Evolutionary conservation across 1,140 invertebrate genomes (phyloP), one percentile per base, ranked within the genome.

Genomic region (Musca domestica): DNA sequence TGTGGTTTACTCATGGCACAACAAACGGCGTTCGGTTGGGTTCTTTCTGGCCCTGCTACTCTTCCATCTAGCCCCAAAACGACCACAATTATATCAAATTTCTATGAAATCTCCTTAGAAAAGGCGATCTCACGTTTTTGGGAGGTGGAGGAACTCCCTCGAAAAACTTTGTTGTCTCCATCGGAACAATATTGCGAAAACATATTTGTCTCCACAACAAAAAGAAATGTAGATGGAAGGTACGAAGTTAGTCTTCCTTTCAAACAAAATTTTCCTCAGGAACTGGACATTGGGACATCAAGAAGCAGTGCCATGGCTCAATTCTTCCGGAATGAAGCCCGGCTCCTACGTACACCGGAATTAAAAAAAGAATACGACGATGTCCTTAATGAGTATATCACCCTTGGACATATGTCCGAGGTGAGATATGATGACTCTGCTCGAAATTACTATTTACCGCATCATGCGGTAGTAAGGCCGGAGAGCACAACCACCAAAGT

Each of bases 401-500:
- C 15, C 12, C 22, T 61, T 9, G 56, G 56, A 5, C 56, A 61
- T 61, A 61, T 61, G 56, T 20, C 22, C 14, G 7, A 27, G 30
- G 56, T 27, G 1, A 5, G n/a, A 41, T 23, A 12, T 17, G 23
- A 61, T 6, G n/a, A 30, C 27, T 17, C 30, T 0, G n/a, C 23
- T 61, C 3, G 3, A 4, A 30, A 30, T 30, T 41, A 61, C 56
- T 41, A 61, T 27, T 61, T 30, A 30, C 56, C 75, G 54, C 77
- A 81, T 70, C 75, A 80, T 67, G 72, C 67, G 14, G 74, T 80
- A 1, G 27, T 74, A 7, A 71, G 9, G 77, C 79, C 14, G 68
- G 72, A 66, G 12, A 71, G 27, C 54, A 72, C 20, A 23, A 47
- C 34, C 20, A 58, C 51, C 51, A 17, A 17, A 22, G 9, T 14